Percentiles rank a stretch among this genome's conserved stretches.
Evolutionary conservation across 2,113 vertebrate genomes (phyloP).

Genomic region (Callospermophilus lateralis): DNA sequence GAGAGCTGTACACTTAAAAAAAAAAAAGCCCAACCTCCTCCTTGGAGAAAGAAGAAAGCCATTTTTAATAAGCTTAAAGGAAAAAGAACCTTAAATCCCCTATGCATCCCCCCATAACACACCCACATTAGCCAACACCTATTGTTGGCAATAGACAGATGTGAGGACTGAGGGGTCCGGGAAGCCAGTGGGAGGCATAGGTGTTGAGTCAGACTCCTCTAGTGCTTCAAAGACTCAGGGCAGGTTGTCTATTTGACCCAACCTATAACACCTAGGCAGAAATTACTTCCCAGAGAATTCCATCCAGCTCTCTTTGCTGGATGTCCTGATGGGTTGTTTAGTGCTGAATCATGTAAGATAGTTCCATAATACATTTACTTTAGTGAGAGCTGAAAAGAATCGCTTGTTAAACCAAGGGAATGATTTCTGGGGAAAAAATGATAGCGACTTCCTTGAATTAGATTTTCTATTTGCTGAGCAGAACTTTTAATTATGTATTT

Average conservation of each 20-base stretch:
- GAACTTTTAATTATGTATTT: slow-evolving; percentile 74
- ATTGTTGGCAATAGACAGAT: no score
- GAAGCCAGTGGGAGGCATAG: fast-evolving
- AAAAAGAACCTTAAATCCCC: background rate
- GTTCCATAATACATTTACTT: slow-evolving; percentile 60
- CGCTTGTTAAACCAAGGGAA: slow-evolving; percentile 71
- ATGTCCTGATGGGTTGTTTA: slow-evolving; percentile 52
- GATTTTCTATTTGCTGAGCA: slow-evolving; percentile 75
- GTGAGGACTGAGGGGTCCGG: fast-evolving
- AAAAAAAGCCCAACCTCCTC: background rate
- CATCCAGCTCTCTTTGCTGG: background rate
- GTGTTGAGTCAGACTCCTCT: background rate
- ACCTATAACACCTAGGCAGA: background rate
- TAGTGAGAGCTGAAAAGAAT: slow-evolving; percentile 60
- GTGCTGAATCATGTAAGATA: slow-evolving; percentile 63
- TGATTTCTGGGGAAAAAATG: slow-evolving; percentile 58
- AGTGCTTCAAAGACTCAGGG: background rate
- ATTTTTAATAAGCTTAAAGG: background rate
- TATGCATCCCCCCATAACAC: background rate
- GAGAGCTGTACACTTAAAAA: background rate
- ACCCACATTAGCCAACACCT: no score
- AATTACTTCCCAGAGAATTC: background rate
- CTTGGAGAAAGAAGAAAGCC: background rate
- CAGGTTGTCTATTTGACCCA: background rate
- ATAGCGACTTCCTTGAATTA: slow-evolving; percentile 69